Evolutionary conservation across 2,888 invertebrate species (phyloP).

Genomic region (Dichetophora obliterata): DNA sequence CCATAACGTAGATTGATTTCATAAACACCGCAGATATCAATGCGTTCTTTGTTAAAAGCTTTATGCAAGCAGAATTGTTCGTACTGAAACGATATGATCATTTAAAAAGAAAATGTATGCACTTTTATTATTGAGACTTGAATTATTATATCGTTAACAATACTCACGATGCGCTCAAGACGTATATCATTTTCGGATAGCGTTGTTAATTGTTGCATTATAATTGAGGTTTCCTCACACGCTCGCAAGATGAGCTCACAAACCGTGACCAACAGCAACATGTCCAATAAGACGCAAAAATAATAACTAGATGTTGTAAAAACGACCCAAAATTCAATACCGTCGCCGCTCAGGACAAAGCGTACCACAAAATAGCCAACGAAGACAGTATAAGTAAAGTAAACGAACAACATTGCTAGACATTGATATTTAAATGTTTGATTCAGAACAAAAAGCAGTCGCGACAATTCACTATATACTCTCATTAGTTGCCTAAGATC

Average conservation of each 20-base stretch:
- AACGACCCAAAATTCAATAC: too few species aligned
- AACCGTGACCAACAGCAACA: not conserved
- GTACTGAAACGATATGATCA: not conserved
- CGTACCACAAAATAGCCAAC: not conserved
- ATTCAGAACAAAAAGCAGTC: not conserved
- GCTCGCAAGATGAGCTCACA: not conserved
- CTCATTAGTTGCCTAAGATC: too few species aligned
- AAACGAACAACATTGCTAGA: not conserved
- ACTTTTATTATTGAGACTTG: too few species aligned
- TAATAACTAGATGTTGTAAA: too few species aligned
- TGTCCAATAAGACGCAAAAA: not conserved
- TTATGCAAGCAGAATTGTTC: not conserved
- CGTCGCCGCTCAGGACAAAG: not conserved
- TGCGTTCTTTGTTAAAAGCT: not conserved
- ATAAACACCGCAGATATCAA: too few species aligned
- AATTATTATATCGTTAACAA: too few species aligned
- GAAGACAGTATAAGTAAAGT: not conserved
- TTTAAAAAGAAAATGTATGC: not conserved
- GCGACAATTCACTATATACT: not conserved
- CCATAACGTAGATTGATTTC: too few species aligned
- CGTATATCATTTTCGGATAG: not conserved
- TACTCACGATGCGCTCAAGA: not conserved
- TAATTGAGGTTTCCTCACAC: not conserved
- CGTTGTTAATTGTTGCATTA: not conserved
- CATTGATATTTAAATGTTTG: not conserved